Evolutionary conservation across 2,113 vertebrate species (phyloP).

Genomic region (Channa maculata): DNA sequence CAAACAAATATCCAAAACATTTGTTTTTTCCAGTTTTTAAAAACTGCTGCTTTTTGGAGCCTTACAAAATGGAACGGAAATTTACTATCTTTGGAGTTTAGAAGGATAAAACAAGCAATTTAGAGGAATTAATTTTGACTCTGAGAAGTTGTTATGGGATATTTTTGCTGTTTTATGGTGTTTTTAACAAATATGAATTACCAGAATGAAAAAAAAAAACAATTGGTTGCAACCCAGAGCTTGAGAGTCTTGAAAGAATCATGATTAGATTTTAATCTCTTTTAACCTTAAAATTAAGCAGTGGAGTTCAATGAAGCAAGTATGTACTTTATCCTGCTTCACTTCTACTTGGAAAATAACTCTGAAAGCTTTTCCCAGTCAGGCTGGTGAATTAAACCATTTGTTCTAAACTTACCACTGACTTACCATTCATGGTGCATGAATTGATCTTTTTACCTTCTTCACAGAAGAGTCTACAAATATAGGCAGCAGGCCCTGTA

Average conservation of each 20-base stretch:
- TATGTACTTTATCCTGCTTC: not conserved
- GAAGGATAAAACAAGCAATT: not conserved
- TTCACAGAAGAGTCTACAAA: not conserved
- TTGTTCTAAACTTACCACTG: not conserved
- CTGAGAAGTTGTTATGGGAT: no score
- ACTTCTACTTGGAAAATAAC: not conserved
- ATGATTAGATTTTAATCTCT: not conserved
- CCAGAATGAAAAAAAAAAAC: not conserved
- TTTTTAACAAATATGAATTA: no score
- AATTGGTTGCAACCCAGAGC: not conserved
- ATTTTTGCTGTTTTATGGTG: no score
- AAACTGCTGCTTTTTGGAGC: not conserved
- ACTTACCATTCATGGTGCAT: not conserved
- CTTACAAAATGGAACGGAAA: no score
- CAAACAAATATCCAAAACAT: not conserved
- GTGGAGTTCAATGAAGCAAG: not conserved
- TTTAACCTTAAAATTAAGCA: not conserved
- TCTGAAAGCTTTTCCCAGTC: not conserved
- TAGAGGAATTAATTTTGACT: not conserved
- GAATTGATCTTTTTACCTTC: not conserved
- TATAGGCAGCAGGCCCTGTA: slow-evolving; percentile 18
- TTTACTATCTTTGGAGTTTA: no score
- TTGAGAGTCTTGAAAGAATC: no score
- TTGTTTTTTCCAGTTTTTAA: not conserved
- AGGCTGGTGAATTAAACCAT: not conserved